Base-by-base conservation (phyloP, 2,797 vertebrate genomes). In the Coilia nasus region DNA sequence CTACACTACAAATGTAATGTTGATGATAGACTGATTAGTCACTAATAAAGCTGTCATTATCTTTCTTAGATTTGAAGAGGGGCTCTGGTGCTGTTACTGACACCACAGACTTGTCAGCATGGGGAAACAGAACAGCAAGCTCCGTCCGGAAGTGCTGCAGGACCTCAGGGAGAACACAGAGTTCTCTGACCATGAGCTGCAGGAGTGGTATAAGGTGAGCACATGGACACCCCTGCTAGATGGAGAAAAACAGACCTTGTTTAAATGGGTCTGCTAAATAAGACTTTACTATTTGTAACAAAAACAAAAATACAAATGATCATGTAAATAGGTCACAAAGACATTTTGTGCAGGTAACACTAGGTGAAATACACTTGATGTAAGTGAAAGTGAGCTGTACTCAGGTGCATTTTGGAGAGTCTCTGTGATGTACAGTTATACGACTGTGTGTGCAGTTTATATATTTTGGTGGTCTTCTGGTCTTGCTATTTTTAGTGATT, bases 51-150 rank as follows among this genome's bases (percentile, higher is more conserved):
- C n/a, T n/a, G 14, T 83, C 84, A 2, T 78, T 82, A 59, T 91
- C 89, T 86, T 90, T 88, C 35, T 21, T 93, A 96, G 95, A 92
- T 95, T 93, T 93, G 91, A 92, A 90, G 90, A 90, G 87, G 86
- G 85, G 89, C 90, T 90, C 91, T 88, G 89, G 93, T 89, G 83
- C 91, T 78, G 87, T 89, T 82, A 84, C 85, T 87, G 87, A 60
- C 78, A 85, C 67, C 83, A 89, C 86, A 86, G 84, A 90, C 92
- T 91, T 83, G 87, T 92, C 86, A 89, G 92, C 93, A 96, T 96
- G 96, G 96, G 96, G 90, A 96, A 96, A 90, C 96, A 96, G 90
- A 96, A 96, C 95, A 96, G 96, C 93, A 96, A 96, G 89, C 94
- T 96, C 85, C 93, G 96, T 88, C 96, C 96, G 12, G 96, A 96